These are phyloP conservation scores for Eilema caniola DNA, from an alignment of 2,888 invertebrate genomes.

Conservation along the genomic window DNA sequence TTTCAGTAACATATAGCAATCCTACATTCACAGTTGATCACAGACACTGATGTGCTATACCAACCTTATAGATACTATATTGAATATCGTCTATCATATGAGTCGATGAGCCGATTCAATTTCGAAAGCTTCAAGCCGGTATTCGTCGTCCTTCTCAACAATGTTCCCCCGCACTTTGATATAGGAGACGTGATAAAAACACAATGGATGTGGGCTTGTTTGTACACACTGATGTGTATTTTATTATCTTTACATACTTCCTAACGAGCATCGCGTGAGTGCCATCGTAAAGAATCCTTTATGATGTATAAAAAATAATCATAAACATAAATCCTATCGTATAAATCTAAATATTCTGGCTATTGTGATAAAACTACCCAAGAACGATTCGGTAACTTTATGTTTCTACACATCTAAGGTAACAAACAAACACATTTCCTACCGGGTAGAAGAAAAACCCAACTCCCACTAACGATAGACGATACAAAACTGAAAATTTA, in stretches of 20 bases:
- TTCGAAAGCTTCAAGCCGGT: constrained; percentile 38
- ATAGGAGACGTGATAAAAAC: constrained; percentile 21
- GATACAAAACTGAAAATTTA: too few species aligned
- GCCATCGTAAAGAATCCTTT: constrained; percentile 19
- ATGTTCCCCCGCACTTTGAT: constrained; percentile 21
- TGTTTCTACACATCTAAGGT: background rate
- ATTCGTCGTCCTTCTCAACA: constrained; percentile 35
- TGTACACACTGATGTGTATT: constrained; percentile 21
- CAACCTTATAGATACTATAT: background rate
- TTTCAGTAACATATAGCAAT: background rate
- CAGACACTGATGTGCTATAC: background rate
- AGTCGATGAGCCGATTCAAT: constrained; percentile 26
- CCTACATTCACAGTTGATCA: background rate
- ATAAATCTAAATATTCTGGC: constrained; percentile 12
- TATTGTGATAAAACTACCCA: background rate
- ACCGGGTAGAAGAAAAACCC: too few species aligned
- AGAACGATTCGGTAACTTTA: background rate
- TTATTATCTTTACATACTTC: constrained; percentile 27
- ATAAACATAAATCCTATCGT: constrained; percentile 10
- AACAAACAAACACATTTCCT: background rate
- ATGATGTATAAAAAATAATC: constrained; percentile 12
- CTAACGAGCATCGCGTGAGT: constrained; percentile 11
- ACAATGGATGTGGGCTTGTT: constrained; percentile 17
- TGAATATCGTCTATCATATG: constrained; percentile 33
- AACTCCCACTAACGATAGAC: too few species aligned